Percentiles rank a stretch among this genome's conserved stretches.
These are phyloP conservation scores for Scartelaos histophorus DNA, from an alignment of 2,113 vertebrate genomes.

Conservation along the genomic window DNA sequence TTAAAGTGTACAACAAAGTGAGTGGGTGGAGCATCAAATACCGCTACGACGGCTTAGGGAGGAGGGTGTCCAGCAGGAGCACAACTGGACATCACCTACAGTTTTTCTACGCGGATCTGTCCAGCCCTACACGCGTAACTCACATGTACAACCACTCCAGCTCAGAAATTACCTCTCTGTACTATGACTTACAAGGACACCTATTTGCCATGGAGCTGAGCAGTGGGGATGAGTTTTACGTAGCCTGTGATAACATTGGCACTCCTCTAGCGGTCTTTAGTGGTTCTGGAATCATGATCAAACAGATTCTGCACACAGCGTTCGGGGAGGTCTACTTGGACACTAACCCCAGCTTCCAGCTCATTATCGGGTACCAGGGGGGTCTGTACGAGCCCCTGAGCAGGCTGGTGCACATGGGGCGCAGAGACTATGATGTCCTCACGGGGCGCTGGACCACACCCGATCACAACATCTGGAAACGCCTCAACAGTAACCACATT, in stretches of 20 bases:
- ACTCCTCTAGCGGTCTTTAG: conserved; percentile 97
- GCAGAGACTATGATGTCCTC: conserved; percentile 92
- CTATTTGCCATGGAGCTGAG: conserved; percentile 98
- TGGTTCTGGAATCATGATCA: conserved; percentile 94
- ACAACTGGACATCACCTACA: conserved; percentile 90
- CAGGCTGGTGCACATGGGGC: conserved; percentile 93
- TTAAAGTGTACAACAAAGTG: conserved; percentile 89
- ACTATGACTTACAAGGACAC: conserved; percentile 97
- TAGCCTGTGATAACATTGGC: conserved; percentile 95
- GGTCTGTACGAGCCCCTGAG: conserved; percentile 96
- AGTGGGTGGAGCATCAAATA: conserved; percentile 91
- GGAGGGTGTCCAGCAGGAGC: conserved; percentile 91
- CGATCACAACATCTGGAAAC: conserved; percentile 90
- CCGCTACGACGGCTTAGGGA: conserved; percentile 91
- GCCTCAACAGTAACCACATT: conserved; percentile 86
- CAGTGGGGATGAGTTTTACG: conserved; percentile 95
- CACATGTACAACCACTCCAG: conserved; percentile 98
- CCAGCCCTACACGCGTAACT: conserved; percentile 92
- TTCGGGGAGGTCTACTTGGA: conserved; percentile 98
- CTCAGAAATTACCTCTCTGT: conserved; percentile 95
- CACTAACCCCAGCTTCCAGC: conserved; percentile 93
- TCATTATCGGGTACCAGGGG: conserved; percentile 93
- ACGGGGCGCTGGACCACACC: conserved; percentile 96
- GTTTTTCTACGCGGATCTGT: conserved; percentile 96
- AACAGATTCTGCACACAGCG: conserved; percentile 93